A percentile compares a stretch with the other conserved stretches of the same genome.
Conservation (phyloP, 2,113 vertebrate species). For the Myotis davidii region DNA sequence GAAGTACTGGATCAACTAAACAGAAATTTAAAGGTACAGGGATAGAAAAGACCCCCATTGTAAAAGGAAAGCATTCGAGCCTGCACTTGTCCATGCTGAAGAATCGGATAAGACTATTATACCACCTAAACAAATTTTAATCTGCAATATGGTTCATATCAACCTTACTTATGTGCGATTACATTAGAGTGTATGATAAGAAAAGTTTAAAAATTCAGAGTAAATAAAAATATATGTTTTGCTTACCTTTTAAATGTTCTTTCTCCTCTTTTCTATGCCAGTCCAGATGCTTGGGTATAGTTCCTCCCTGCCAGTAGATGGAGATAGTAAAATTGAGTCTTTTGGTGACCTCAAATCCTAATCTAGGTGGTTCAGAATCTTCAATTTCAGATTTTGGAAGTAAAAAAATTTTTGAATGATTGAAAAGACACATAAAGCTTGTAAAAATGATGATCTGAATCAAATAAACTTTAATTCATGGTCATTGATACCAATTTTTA, state of each 20-base stretch:
- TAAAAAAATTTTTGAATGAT: constrained; percentile 62
- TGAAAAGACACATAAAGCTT: constrained; percentile 64
- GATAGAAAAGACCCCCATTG: not conserved
- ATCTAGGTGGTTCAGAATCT: constrained; percentile 77
- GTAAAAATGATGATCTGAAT: constrained; percentile 64
- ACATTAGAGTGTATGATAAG: constrained; percentile 6
- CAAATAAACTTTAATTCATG: constrained; percentile 64
- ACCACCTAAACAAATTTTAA: not conserved
- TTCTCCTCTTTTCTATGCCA: constrained; percentile 83
- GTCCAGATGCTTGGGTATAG: constrained; percentile 79
- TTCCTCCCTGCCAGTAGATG: constrained; percentile 82
- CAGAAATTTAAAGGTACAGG: not conserved
- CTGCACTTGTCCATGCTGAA: not conserved
- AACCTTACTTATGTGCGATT: not conserved
- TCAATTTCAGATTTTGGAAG: constrained; percentile 69
- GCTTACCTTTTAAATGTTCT: constrained; percentile 82
- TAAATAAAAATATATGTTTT: constrained; percentile 65
- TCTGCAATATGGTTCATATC: not conserved
- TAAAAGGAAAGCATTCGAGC: not conserved
- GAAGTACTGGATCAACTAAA: fast-evolving
- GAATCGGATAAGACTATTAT: not conserved
- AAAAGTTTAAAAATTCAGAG: constrained; percentile 49
- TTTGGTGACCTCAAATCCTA: constrained; percentile 75
- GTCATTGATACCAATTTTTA: constrained; percentile 46
- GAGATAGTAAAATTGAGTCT: constrained; percentile 83